Conservation (phyloP, 2,888 invertebrate genomes). For the Abrostola triplasia region DNA sequence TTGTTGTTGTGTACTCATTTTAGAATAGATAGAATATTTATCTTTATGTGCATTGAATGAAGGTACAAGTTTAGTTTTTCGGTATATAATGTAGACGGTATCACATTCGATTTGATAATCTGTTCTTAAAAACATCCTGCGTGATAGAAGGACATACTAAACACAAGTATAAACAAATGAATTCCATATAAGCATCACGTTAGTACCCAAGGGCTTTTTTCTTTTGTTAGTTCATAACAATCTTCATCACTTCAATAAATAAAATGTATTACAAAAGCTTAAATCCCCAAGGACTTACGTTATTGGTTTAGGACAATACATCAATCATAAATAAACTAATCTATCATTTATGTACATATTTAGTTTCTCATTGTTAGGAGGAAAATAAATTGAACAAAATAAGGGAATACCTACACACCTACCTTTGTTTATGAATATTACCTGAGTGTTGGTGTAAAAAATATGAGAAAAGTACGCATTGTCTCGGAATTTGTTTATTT, state of each 20-base stretch:
- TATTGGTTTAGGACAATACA: conserved; percentile 10
- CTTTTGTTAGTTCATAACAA: neutral
- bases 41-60: too few relatives aligned
- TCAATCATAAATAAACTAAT: conserved; percentile 3
- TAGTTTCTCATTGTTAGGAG: conserved; percentile 17
- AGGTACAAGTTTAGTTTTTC: too few relatives aligned
- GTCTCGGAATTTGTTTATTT: conserved; percentile 22
- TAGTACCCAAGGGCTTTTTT: conserved; percentile 12
- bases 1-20: too few relatives aligned
- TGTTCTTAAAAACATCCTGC: too few relatives aligned
- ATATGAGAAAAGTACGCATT: conserved; percentile 18
- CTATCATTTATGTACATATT: conserved; percentile 24
- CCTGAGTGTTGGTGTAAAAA: too few relatives aligned
- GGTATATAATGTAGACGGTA: too few relatives aligned
- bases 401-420: conserved; percentile 19
- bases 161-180: too few relatives aligned
- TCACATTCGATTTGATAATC: too few relatives aligned
- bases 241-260: neutral
- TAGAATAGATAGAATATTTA: too few relatives aligned
- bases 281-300: neutral
- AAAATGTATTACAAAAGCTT: neutral
- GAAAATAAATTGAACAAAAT: conserved; percentile 18
- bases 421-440: conserved; percentile 36
- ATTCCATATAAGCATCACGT: too few relatives aligned
- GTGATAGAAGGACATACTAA: too few relatives aligned